Percentiles rank a stretch among this genome's conserved stretches.
Conservation (phyloP, 2,113 vertebrate species). For the Rhadina sibilatrix region DNA sequence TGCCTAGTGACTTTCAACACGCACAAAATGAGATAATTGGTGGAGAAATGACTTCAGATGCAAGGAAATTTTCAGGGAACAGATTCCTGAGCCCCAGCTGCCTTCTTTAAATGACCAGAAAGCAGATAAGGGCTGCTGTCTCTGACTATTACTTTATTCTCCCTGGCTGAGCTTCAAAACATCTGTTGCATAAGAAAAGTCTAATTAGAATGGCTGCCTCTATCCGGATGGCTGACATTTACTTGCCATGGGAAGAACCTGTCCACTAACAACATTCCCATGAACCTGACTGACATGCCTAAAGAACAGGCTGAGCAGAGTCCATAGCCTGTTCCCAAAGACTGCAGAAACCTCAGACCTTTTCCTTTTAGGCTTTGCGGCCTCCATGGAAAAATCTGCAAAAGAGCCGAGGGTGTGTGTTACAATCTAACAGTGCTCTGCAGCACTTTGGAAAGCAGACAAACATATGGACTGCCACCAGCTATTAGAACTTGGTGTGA, state of each 20-base stretch:
- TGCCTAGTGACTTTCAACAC: neutral
- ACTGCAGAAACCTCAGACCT: neutral
- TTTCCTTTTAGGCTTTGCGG: neutral
- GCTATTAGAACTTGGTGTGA: neutral
- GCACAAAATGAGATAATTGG: neutral
- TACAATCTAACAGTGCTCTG: neutral
- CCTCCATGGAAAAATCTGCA: neutral
- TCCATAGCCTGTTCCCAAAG: neutral
- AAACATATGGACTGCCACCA: neutral
- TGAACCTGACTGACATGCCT: neutral
- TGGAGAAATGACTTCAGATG: neutral
- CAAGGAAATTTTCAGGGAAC: neutral
- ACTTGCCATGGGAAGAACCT: constrained; percentile 37
- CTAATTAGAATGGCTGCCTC: neutral
- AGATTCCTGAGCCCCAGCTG: neutral
- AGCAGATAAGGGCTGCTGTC: neutral
- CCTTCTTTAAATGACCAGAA: neutral
- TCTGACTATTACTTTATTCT: neutral
- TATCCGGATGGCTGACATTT: neutral
- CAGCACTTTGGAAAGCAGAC: neutral
- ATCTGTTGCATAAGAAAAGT: neutral
- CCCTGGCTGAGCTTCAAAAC: constrained; percentile 8
- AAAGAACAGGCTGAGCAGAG: neutral
- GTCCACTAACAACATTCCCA: constrained; percentile 7
- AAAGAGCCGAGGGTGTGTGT: neutral